phyloP scores from a whole-genome alignment of 2,113 vertebrate species.

The Sialia sialis region DNA sequence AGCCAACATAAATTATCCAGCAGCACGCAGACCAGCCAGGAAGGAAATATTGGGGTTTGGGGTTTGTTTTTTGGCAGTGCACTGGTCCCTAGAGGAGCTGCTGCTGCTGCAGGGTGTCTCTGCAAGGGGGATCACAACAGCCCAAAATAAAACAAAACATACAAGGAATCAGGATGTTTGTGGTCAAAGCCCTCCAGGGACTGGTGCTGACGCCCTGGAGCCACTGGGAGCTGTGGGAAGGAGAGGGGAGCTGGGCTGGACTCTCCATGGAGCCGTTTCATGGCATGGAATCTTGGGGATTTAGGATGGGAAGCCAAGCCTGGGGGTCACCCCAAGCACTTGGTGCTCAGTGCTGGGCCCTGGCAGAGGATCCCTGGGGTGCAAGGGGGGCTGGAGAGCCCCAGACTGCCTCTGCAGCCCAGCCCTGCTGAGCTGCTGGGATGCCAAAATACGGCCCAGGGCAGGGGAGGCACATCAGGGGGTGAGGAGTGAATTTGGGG shows the following conservation, averaged over 20 bases:
- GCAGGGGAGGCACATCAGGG: background rate
- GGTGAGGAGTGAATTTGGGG: background rate
- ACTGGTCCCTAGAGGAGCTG: background rate
- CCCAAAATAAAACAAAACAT: background rate
- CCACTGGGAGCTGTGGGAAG: background rate
- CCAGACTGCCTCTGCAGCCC: background rate
- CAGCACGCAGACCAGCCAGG: background rate
- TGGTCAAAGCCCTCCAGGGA: background rate
- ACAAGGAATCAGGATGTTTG: background rate
- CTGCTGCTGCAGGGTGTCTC: background rate
- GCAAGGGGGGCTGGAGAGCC: background rate
- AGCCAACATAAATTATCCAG: background rate
- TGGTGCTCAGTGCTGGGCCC: background rate
- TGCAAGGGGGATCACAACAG: background rate
- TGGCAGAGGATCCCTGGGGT: background rate
- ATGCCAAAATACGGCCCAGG: background rate
- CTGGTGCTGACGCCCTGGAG: background rate
- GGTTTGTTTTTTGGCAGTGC: background rate
- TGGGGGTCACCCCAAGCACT: background rate
- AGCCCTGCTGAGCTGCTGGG: background rate
- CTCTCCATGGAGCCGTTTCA: background rate
- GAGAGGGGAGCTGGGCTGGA: background rate
- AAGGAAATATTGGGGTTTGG: background rate
- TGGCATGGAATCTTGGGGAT: background rate
- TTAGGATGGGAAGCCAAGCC: background rate